Evolutionary conservation across 2,113 vertebrate genomes (phyloP), one percentile per base, ranked within the genome.

Genomic region (Oostethus manadensis): DNA sequence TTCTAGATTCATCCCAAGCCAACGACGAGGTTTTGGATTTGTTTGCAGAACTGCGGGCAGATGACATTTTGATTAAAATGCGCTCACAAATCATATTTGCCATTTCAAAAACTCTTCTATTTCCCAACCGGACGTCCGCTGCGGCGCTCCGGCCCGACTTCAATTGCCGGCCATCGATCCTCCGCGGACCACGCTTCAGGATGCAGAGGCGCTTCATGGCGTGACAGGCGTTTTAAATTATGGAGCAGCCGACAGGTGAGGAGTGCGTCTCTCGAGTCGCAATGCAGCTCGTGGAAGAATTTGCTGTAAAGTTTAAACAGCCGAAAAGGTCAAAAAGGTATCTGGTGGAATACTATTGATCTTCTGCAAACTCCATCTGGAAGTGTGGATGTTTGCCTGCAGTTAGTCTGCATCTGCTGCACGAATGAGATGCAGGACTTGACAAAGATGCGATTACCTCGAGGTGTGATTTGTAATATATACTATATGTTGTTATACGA

Each of bases 41-140:
- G 56, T 49, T 58, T 38, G 42, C 15, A 51, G 29, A 18, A 33
- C 15, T 38, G 38, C 53, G 57, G 64, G 38, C 61, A 70, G 53
- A 46, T 83, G 74, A 76, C 76, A 80, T 79, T 83, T 83, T 85
- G 79, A 87, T 85, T 74, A 76, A 78, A 73, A 56, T 59, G 62
- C 59, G 62, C 23, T 58, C 62, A 77, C 68, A 78, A 74, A 79
- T 81, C 71, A 78, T 71, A 73, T 83, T 71, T 73, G 79, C 62
- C 8, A 60, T 82, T 72, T 66, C 54, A 72, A 71, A 79, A 79
- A 76, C 54, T 49, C 58, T 8, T 6, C 60, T 78, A 70, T 78
- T 82, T 81, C 78, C 80, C 80, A n/a, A 53, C 45, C 13, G 68
- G 80, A 76, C 58, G 21, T 51, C 14, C 59, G 76, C 65, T 58